phyloP scores from a whole-genome alignment of 2,888 invertebrate species.

The Hydropsyche betteni region DNA sequence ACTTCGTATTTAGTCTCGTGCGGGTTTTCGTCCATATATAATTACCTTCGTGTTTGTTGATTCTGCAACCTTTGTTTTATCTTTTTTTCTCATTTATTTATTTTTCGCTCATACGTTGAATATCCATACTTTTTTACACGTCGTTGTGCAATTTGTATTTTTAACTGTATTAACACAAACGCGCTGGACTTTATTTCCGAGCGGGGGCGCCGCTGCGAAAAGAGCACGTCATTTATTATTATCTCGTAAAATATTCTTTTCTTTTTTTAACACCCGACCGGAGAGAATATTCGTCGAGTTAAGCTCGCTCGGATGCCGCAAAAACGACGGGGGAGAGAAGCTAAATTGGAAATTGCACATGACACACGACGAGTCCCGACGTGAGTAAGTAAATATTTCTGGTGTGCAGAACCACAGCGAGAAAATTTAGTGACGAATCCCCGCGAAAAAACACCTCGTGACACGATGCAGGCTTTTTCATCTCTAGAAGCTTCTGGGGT shows the following conservation, averaged over 20 bases:
- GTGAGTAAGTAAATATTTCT: constrained; percentile 23
- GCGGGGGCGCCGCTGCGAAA: neutral
- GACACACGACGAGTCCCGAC: constrained; percentile 6
- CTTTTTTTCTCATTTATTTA: no score
- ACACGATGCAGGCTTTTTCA: no score
- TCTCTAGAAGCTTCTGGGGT: no score
- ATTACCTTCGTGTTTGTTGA: constrained; percentile 2
- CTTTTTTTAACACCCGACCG: neutral
- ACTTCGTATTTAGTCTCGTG: neutral
- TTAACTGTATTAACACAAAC: neutral
- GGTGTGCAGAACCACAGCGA: neutral
- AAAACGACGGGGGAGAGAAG: constrained; percentile 22
- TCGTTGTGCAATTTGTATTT: neutral
- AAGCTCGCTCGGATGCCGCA: constrained; percentile 15
- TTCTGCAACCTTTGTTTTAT: neutral
- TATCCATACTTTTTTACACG: neutral
- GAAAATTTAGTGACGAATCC: neutral
- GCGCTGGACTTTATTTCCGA: neutral
- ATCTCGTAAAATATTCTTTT: neutral
- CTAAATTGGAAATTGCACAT: constrained; percentile 31
- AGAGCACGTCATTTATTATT: constrained; percentile 1
- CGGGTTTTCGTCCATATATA: constrained; percentile 19
- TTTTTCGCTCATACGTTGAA: no score
- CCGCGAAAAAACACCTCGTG: neutral
- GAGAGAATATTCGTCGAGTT: constrained; percentile 14